A percentile compares a stretch with the other conserved stretches of the same genome.
phyloP scores from a whole-genome alignment of 1,140 invertebrate genomes.

The Hyles euphorbiae region DNA sequence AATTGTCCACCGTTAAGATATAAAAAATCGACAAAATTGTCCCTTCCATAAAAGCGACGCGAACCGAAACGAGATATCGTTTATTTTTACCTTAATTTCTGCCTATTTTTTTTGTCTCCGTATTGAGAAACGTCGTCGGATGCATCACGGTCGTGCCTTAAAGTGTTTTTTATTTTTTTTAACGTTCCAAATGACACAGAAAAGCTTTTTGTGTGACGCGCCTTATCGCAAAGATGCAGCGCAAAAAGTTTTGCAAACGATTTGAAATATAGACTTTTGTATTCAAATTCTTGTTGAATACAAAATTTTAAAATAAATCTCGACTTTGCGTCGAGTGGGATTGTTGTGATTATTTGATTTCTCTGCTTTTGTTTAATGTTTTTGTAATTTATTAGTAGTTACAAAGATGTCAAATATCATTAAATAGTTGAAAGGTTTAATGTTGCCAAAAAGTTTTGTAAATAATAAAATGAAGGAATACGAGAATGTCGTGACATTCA shows the following conservation, averaged over 20 bases:
- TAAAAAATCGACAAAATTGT: slow-evolving; percentile 25
- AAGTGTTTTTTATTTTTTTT: slow-evolving; percentile 44
- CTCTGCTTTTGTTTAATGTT: background rate
- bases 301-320: slow-evolving; percentile 23
- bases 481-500: no score
- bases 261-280: slow-evolving; percentile 29
- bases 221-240: slow-evolving; percentile 54
- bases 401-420: slow-evolving; percentile 2
- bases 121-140: slow-evolving; percentile 64
- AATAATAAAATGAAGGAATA: no score
- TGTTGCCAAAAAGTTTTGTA: background rate
- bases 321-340: no score
- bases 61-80: slow-evolving; percentile 32
- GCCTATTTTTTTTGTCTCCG: slow-evolving; percentile 51
- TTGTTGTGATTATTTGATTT: slow-evolving; percentile 9
- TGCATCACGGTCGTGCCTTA: slow-evolving; percentile 50
- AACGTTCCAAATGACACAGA: slow-evolving; percentile 50
- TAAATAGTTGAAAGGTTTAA: background rate
- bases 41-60: slow-evolving; percentile 39
- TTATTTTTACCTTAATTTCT: slow-evolving; percentile 41
- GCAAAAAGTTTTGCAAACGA: slow-evolving; percentile 50
- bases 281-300: slow-evolving; percentile 45
- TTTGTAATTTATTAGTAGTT: no score
- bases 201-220: slow-evolving; percentile 67
- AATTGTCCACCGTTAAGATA: background rate